Evolutionary conservation across 2,113 vertebrate species (phyloP).

Genomic region (Myrmecophaga tridactyla): DNA sequence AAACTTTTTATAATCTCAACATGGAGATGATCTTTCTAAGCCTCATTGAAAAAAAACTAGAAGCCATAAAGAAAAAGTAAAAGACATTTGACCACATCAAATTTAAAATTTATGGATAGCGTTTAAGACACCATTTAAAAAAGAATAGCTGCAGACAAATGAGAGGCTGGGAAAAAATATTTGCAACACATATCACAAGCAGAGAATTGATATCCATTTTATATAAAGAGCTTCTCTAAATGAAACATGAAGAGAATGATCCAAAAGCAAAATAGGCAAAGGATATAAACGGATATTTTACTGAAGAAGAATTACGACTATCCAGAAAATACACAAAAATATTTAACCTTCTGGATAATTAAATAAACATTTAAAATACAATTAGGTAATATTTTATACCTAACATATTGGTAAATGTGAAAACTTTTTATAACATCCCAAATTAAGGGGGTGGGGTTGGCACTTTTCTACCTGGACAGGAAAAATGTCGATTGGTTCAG

Average conservation of each 20-base stretch:
- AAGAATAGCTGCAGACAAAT: neutral
- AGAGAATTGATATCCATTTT: neutral
- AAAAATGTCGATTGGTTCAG: fast-evolving
- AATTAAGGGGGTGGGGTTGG: neutral
- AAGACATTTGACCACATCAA: neutral
- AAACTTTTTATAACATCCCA: neutral
- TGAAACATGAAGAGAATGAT: neutral
- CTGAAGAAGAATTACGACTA: neutral
- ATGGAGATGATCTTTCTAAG: neutral
- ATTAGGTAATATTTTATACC: neutral
- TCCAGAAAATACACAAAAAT: neutral
- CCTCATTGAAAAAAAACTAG: neutral
- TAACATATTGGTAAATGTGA: neutral
- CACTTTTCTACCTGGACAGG: neutral
- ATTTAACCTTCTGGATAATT: neutral
- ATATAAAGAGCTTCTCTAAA: neutral
- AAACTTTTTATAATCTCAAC: neutral
- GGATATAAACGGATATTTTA: neutral
- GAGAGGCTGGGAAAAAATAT: neutral
- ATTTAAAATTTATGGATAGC: neutral
- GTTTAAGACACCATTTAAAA: neutral
- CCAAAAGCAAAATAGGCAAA: neutral
- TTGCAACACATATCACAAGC: neutral
- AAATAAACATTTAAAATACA: neutral
- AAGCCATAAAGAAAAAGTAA: neutral